Percentiles rank a stretch among this genome's conserved stretches.
phyloP scores from a whole-genome alignment of 2,113 vertebrate species.

The Calyptommatus sinebrachiatus region DNA sequence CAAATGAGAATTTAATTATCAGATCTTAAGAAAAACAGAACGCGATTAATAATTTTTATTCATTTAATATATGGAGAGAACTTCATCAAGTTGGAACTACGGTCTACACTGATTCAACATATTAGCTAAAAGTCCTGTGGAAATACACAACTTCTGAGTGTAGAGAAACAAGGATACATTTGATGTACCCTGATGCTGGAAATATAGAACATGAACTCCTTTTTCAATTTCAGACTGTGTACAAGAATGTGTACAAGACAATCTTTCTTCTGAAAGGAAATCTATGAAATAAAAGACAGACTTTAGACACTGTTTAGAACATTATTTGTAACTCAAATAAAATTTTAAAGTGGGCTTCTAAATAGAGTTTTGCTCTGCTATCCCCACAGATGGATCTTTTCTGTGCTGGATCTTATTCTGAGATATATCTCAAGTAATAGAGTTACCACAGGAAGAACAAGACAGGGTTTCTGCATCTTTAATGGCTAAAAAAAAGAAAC shows the following conservation, averaged over 20 bases:
- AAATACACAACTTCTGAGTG: conserved; percentile 3
- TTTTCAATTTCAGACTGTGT: conserved; percentile 23
- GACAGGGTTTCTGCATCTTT: too few relatives aligned
- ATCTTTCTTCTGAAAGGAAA: conserved; percentile 47
- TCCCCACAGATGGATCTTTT: too few relatives aligned
- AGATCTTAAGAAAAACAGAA: conserved; percentile 3
- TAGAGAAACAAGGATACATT: conserved; percentile 11
- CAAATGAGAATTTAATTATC: conserved; percentile 11
- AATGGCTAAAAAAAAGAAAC: too few relatives aligned
- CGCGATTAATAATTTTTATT: conserved; percentile 22
- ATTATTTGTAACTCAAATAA: conserved; percentile 40
- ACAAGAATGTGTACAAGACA: conserved; percentile 35
- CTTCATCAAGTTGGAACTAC: not conserved
- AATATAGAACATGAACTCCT: conserved; percentile 35
- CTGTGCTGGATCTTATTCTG: too few relatives aligned
- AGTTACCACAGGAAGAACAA: too few relatives aligned
- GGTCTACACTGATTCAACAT: not conserved
- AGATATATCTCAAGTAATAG: too few relatives aligned
- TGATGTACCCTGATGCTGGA: conserved; percentile 43
- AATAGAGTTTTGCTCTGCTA: too few relatives aligned
- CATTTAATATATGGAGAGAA: not conserved
- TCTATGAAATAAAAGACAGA: conserved; percentile 47
- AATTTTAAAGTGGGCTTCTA: not conserved
- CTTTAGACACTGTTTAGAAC: conserved; percentile 45
- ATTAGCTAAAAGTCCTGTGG: conserved; percentile 14